A percentile compares a stretch with the other conserved stretches of the same genome.
phyloP scores from a whole-genome alignment of 2,888 invertebrate species.

The Quadroppia sp. region DNA sequence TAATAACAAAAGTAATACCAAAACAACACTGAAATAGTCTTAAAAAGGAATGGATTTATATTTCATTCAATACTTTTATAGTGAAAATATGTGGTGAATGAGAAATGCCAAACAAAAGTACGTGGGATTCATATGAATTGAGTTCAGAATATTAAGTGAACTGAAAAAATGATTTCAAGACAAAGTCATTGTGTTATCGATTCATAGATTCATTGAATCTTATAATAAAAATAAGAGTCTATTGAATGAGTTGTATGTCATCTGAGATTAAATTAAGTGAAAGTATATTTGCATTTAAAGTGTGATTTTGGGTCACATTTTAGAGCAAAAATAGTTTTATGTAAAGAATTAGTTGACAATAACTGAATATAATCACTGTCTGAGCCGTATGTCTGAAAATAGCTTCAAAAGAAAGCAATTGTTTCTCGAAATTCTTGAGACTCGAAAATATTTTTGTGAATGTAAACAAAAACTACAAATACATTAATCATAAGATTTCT shows the following conservation, averaged over 20 bases:
- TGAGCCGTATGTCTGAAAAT: neutral
- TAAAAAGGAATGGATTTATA: conserved; percentile 10
- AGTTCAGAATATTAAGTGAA: neutral
- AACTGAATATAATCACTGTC: neutral
- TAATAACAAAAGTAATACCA: too few species aligned
- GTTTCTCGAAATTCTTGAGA: neutral
- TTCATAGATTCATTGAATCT: neutral
- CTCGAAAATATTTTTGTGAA: neutral
- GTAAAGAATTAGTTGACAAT: neutral
- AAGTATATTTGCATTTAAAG: neutral
- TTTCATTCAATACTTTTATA: neutral
- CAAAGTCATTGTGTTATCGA: neutral
- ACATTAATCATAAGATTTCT: neutral
- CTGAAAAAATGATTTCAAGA: neutral
- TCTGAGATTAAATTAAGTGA: neutral
- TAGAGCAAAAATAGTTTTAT: neutral
- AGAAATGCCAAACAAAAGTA: neutral
- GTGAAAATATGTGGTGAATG: neutral
- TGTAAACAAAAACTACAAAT: neutral
- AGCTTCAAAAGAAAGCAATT: neutral
- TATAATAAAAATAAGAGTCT: neutral
- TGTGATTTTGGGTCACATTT: neutral
- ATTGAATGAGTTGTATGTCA: neutral
- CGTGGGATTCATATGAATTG: neutral
- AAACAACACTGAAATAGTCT: neutral